Evolutionary conservation across 2,113 vertebrate genomes (phyloP).

Genomic region (Sterna hirundo): DNA sequence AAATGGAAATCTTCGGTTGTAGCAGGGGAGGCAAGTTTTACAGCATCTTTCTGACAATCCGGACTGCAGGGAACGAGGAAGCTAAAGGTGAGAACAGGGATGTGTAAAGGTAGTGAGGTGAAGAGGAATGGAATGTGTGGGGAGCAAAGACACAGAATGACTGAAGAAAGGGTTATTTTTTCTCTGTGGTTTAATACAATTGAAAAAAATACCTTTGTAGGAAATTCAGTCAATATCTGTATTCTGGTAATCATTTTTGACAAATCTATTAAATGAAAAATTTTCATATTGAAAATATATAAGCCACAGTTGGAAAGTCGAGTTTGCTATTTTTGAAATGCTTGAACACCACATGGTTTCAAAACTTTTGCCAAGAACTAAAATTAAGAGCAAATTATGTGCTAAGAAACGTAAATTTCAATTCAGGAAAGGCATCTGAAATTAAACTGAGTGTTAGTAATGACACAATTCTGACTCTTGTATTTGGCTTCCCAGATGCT

Average conservation of each 20-base stretch:
- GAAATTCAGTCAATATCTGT: not conserved
- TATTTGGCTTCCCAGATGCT: not conserved
- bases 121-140: not conserved
- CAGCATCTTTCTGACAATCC: not conserved
- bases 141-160: not conserved
- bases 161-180: not conserved
- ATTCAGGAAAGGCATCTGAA: not conserved
- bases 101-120: not conserved
- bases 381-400: not conserved
- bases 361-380: not conserved
- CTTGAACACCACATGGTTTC: not conserved
- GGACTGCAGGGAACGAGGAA: not conserved
- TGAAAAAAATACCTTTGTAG: not conserved
- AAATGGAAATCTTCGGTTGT: not conserved
- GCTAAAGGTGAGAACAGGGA: not conserved
- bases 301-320: not conserved
- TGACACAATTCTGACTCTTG: not conserved
- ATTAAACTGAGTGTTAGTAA: not conserved
- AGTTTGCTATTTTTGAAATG: not conserved
- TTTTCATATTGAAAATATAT: not conserved
- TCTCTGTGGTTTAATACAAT: not conserved
- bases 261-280: not conserved
- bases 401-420: not conserved
- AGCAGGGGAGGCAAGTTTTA: not conserved
- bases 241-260: not conserved